A percentile compares a stretch with the other conserved stretches of the same genome.
Conservation (phyloP, 92 coral and sea anemone genomes). For the Bergia sp. region DNA sequence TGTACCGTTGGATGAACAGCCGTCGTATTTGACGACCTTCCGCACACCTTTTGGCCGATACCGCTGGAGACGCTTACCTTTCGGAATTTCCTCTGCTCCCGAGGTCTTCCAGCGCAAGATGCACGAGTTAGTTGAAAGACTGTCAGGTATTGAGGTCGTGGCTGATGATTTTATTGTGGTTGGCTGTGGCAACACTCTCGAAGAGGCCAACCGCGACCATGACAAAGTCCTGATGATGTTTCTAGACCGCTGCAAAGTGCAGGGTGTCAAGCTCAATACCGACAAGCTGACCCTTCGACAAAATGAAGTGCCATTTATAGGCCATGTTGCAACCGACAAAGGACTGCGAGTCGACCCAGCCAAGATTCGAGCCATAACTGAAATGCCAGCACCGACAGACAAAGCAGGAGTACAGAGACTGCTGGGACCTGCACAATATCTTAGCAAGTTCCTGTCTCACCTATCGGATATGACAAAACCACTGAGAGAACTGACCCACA, state of each 20-base stretch:
- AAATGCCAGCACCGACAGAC: background rate
- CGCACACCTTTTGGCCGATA: too few species aligned
- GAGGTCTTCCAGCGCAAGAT: constrained; percentile 22
- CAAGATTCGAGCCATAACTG: constrained; percentile 20
- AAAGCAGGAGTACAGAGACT: background rate
- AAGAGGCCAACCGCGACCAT: constrained; percentile 20
- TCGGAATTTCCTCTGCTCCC: too few species aligned
- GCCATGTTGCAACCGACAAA: too few species aligned
- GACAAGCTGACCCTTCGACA: too few species aligned
- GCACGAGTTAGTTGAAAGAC: constrained; percentile 17
- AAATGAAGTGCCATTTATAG: too few species aligned
- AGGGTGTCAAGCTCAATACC: too few species aligned
- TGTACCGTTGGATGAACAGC: too few species aligned
- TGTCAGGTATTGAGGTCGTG: background rate
- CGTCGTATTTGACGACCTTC: too few species aligned
- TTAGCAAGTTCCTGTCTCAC: constrained; percentile 4
- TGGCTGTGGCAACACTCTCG: background rate
- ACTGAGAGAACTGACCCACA: constrained; percentile 19
- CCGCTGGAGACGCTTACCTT: too few species aligned
- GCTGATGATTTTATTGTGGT: too few species aligned
- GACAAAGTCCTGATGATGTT: background rate
- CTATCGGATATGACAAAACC: constrained; percentile 25
- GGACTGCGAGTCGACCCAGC: background rate
- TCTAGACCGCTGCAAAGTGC: too few species aligned
- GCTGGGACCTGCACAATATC: background rate